A percentile compares a stretch with the other conserved stretches of the same genome.
These are phyloP conservation scores for Lepidocyrtoides sp. DNA, from an alignment of 2,888 invertebrate genomes.

Conservation along the genomic window DNA sequence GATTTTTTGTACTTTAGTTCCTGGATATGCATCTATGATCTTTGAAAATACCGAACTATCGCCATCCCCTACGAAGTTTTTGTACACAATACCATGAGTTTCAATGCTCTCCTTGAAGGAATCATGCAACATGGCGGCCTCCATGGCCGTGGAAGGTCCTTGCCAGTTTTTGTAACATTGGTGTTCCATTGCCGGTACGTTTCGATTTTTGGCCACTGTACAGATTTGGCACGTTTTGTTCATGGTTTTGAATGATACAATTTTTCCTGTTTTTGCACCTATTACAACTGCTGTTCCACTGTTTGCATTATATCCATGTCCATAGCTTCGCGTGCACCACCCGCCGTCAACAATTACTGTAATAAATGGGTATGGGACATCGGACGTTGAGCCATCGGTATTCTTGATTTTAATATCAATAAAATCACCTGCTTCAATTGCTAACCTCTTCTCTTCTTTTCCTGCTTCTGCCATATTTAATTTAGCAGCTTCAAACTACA, in stretches of 20 bases:
- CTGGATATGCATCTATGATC: slow-evolving; percentile 56
- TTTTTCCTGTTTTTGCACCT: slow-evolving; percentile 45
- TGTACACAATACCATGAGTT: slow-evolving; percentile 75
- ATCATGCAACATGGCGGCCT: slow-evolving; percentile 60
- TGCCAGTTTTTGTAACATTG: background rate
- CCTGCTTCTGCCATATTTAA: background rate
- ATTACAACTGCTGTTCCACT: slow-evolving; percentile 40
- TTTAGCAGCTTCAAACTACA: background rate
- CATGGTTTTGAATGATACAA: slow-evolving; percentile 70
- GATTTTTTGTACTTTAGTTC: slow-evolving; percentile 70
- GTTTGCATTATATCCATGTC: slow-evolving; percentile 19
- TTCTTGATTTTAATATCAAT: too few species aligned
- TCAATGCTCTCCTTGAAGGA: slow-evolving; percentile 73
- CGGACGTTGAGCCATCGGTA: too few species aligned
- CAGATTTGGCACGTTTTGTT: slow-evolving; percentile 74
- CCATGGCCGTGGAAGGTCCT: background rate
- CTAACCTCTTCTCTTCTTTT: too few species aligned
- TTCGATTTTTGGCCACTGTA: background rate
- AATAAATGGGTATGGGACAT: background rate
- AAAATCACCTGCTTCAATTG: too few species aligned
- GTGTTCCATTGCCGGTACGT: background rate
- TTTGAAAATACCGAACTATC: slow-evolving; percentile 78
- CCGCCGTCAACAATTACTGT: slow-evolving; percentile 29
- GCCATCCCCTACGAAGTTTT: slow-evolving; percentile 79
- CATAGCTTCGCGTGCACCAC: slow-evolving; percentile 31